Conservation (phyloP, 2,113 vertebrate species). For the Otus sunia region DNA sequence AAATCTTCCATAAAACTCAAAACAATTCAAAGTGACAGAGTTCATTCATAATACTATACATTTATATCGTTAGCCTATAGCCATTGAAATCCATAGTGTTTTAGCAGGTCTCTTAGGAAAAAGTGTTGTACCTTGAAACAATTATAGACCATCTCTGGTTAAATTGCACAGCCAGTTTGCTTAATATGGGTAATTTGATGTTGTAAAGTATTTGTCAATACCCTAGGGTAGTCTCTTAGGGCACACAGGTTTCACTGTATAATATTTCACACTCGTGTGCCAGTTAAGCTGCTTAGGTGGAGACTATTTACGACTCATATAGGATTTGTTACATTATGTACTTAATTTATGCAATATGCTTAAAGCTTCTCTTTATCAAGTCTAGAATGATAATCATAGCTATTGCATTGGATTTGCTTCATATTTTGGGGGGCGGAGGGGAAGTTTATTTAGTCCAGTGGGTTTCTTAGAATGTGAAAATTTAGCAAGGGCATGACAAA, state of each 20-base stretch:
- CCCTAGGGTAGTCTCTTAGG: conserved; percentile 25
- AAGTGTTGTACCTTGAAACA: conserved; percentile 5
- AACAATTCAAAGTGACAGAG: neutral
- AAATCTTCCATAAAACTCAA: neutral
- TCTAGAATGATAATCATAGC: neutral
- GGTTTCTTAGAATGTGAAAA: neutral
- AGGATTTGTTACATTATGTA: conserved; percentile 8
- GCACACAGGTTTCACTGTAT: neutral
- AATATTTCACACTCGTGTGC: conserved; percentile 53
- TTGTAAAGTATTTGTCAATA: conserved; percentile 41
- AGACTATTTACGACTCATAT: neutral
- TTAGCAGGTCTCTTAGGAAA: conserved; percentile 16
- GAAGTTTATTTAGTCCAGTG: neutral
- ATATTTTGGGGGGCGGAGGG: neutral
- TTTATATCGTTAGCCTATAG: neutral
- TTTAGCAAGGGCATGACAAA: neutral
- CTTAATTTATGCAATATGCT: neutral
- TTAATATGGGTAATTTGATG: conserved; percentile 49
- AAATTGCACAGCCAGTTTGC: conserved; percentile 6
- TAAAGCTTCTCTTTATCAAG: neutral
- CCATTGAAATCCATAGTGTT: neutral
- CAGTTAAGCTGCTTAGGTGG: conserved; percentile 8
- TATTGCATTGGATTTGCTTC: neutral
- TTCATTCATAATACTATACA: neutral
- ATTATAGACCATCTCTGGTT: conserved; percentile 34